Evolutionary conservation across 2,113 vertebrate genomes (phyloP), one percentile per base, ranked within the genome.

Genomic region (Neoarius graeffei): DNA sequence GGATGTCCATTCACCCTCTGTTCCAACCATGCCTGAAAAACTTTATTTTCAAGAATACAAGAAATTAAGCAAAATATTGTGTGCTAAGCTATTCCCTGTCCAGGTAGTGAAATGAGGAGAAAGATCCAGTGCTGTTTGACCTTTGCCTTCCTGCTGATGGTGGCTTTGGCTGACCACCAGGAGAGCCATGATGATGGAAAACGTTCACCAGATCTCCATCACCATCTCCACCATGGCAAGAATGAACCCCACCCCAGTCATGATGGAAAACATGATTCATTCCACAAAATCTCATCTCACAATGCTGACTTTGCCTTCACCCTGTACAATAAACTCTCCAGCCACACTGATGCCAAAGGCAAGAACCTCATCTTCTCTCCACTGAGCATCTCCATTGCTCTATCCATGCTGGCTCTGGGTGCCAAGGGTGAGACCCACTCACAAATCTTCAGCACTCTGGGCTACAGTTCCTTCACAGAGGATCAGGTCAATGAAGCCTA

Each of bases 341-440:
- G 92, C 13, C 88, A 87, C 0, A 19, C 90, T 7, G 90, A 88
- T 7, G 83, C 90, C 7, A 48, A 88, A 35, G 90, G 92, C 50
- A 92, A 94, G 89, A 96, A 97, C 82, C 92, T 96, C 89, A 95
- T 95, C 92, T 95, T 94, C 89, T 97, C 96, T 0, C 94, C 94
- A 0, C 74, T 96, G 77, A 96, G 94, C 87, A 93, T 97, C 30
- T 89, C 93, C 35, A 88, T 90, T 0, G 93, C 91, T 86, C 92
- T 97, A 52, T 91, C 93, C 35, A 84, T 96, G 91, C 48, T 95
- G 7, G 93, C 93, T 0, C 69, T 91, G 0, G 93, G 96, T 0
- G 81, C 93, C 27, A 93, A 93, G 14, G 90, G 67, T 0, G 88
- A 90, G 5, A 95, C 94, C 35, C 93, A 89, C 13, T 90, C 76